Conservation (phyloP, 2,113 vertebrate genomes). For the Axis porcinus region DNA sequence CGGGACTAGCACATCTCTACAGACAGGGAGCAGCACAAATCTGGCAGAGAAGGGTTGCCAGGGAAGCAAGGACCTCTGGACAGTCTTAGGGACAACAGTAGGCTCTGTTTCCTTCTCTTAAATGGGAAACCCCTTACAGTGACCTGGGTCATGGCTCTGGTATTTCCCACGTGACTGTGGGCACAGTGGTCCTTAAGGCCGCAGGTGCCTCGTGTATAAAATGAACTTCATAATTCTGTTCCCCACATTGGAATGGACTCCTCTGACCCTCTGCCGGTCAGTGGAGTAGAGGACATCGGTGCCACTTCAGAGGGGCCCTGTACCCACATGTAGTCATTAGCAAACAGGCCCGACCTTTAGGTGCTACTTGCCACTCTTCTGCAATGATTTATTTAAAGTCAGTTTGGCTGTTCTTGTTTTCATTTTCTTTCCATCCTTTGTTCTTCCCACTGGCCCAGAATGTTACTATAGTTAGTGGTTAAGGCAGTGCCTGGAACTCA, state of each 20-base stretch:
- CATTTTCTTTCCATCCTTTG: constrained; percentile 3
- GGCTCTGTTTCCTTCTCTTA: neutral
- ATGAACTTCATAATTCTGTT: neutral
- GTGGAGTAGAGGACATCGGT: neutral
- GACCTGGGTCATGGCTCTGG: neutral
- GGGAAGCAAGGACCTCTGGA: neutral
- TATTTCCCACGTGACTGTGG: neutral
- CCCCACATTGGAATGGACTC: neutral
- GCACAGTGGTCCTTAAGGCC: neutral
- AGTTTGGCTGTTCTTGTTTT: neutral
- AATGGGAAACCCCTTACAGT: neutral
- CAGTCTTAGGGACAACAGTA: neutral
- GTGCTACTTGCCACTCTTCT: neutral
- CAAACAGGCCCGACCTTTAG: neutral
- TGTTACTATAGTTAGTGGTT: constrained; percentile 39
- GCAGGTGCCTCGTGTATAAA: neutral
- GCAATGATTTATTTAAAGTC: constrained; percentile 2
- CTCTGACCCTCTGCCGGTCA: neutral
- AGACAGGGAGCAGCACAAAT: neutral
- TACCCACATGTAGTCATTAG: neutral
- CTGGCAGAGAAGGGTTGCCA: neutral
- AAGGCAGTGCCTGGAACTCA: neutral
- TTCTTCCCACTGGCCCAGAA: constrained; percentile 6
- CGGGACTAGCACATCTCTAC: neutral
- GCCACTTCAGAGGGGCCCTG: neutral